Evolutionary conservation across 2,888 invertebrate genomes (phyloP), one percentile per base, ranked within the genome.

Genomic region (Conchocele bisecta): DNA sequence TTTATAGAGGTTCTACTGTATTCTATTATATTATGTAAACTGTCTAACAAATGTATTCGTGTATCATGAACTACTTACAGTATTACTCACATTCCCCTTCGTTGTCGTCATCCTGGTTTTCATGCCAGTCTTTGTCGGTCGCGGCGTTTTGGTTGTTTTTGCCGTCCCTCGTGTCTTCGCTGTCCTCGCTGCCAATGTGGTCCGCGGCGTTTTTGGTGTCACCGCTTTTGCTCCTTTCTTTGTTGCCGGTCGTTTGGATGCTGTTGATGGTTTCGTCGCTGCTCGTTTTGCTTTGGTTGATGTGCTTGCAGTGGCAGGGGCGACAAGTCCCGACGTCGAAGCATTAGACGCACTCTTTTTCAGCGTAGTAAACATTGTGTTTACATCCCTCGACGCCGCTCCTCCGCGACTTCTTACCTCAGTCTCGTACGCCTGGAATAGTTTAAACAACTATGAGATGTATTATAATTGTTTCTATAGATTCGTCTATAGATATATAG

Each of bases 301-400:
- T 5, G 44, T 28, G 28, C 29, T n/a, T 17, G n/a, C 17, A 28
- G 29, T 28, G 3, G 28, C 28, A 48, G 28, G 3, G 7, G 5
- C n/a, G 2, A 4, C 31, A 2, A 13, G 9, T 4, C 28, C 28
- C 6, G 28, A 31, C 20, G 29, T 29, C 11, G 64, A 64, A 3
- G 64, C 54, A 26, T 54, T 56, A 15, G 64, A 64, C 7, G 37
- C 54, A 24, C 54, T 64, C 28, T 64, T 64, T 26, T 64, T 64
- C 5, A 64, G 20, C 7, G 64, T 54, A 1, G 64, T 56, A 31
- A 64, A 64, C 54, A 64, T 54, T 1, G 33, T 42, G 48, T 54
- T 42, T 0, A 64, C 54, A 24, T 64, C 56, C 41, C 31, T 48
- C 3, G 48, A 28, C 3, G 48, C 48, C 13, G 29, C 48, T 28